phyloP scores from a whole-genome alignment of 2,113 vertebrate genomes.

The Nipponia nippon region DNA sequence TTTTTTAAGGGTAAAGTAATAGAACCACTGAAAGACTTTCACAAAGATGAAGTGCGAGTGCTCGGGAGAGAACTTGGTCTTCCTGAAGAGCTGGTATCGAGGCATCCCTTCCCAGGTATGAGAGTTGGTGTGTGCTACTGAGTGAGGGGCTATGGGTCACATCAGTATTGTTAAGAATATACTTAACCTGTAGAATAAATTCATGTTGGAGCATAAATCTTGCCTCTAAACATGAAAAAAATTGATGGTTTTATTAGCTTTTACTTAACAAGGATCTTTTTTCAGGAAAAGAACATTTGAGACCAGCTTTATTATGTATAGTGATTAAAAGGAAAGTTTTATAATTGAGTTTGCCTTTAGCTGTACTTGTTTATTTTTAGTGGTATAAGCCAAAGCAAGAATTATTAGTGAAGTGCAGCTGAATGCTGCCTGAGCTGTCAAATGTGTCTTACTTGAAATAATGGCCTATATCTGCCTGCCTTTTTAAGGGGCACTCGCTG shows the following conservation, averaged over 20 bases:
- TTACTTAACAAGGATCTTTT: background rate
- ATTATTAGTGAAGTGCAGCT: background rate
- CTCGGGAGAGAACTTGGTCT: conserved; percentile 93
- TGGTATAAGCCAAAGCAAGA: background rate
- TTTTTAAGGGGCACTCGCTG: background rate
- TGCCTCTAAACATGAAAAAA: background rate
- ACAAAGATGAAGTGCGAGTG: conserved; percentile 96
- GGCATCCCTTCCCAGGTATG: conserved; percentile 95
- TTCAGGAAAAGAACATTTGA: background rate
- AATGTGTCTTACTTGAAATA: background rate
- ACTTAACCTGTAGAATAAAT: background rate
- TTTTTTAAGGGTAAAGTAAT: conserved; percentile 91
- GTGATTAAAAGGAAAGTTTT: background rate
- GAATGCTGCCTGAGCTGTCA: background rate
- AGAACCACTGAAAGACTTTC: conserved; percentile 97
- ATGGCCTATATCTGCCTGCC: background rate
- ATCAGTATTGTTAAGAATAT: background rate
- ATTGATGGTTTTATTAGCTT: background rate
- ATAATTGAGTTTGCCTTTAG: background rate
- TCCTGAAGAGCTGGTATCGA: conserved; percentile 92
- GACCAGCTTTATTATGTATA: background rate
- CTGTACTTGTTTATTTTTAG: background rate
- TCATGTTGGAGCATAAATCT: background rate
- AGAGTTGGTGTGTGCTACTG: background rate
- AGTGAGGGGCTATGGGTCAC: background rate